Base-by-base conservation (phyloP, 1,140 invertebrate genomes). In the Rhagoletis zephyria region DNA sequence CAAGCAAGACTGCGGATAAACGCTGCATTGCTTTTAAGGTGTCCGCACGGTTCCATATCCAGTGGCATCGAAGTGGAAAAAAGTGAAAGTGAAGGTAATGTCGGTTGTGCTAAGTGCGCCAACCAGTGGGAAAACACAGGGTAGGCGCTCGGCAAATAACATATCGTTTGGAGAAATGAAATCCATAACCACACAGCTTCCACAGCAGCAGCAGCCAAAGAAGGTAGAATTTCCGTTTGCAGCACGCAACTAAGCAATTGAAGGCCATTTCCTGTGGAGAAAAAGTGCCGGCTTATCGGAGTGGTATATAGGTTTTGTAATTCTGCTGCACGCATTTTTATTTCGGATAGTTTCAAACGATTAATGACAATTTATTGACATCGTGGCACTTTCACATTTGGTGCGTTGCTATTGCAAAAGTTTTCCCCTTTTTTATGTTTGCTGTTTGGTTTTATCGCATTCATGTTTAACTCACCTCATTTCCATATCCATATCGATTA, bases 341-440 rank as follows among this genome's bases (percentile, higher is more conserved):
- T 67, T 67, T 10, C 10, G 1, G 19, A 67, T 67, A 67, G 5
- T 67, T 67, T 67, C n/a, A 67, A 67, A 40, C n/a, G 64, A 67
- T 67, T 67, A 67, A 67, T 67, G 64, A 4, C 64, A 67, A 67
- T 30, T 67, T 67, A 19, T 67, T 67, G 64, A 19, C n/a, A 67
- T 67, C 30, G 30, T 30, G 30, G 0, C 30, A 30, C 30, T 30
- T 30, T 30, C 30, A 5, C n/a, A 40, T 67, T 67, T 67, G n/a
- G 3, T 67, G 64, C n/a, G 30, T 19, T 4, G 64, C 16, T 4
- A 14, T 63, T 63, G 30, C 30, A 30, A 30, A 30, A 30, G 30
- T 1, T 30, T 30, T 30, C 30, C 30, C 30, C 1, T 30, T 30
- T 30, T 30, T 30, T 30, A 30, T 30, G 30, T 30, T 30, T 30